These are phyloP conservation scores for Fragum whitleyi DNA, from an alignment of 2,888 invertebrate species.

Conservation along the genomic window DNA sequence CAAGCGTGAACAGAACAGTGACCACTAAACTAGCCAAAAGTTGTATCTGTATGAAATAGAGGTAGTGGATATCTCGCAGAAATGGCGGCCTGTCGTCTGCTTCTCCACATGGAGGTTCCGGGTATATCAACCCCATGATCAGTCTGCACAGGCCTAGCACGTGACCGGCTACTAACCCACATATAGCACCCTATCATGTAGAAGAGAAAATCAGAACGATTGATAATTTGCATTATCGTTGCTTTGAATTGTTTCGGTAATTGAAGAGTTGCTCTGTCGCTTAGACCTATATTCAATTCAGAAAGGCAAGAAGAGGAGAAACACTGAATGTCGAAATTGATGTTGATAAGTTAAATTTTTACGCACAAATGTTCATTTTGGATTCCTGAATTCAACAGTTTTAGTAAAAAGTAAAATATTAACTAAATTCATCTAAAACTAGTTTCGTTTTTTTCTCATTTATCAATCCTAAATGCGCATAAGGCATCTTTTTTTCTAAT, in stretches of 20 bases:
- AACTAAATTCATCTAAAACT: no score
- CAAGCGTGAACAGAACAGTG: slow-evolving; percentile 62
- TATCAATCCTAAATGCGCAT: no score
- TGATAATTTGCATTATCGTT: background rate
- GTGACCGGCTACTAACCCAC: slow-evolving; percentile 58
- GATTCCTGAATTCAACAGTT: background rate
- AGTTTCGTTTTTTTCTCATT: no score
- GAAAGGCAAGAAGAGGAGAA: background rate
- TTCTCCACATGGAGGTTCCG: slow-evolving; percentile 64
- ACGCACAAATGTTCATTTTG: no score
- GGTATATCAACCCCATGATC: slow-evolving; percentile 59
- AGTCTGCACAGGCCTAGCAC: slow-evolving; percentile 53
- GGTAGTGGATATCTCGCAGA: slow-evolving; percentile 70
- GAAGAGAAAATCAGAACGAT: background rate
- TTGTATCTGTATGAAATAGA: slow-evolving; percentile 69
- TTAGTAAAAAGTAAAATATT: background rate
- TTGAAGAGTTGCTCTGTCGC: background rate
- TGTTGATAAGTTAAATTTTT: no score
- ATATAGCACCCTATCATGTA: slow-evolving; percentile 66
- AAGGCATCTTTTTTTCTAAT: no score
- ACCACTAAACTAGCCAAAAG: slow-evolving; percentile 60
- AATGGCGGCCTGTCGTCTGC: slow-evolving; percentile 57
- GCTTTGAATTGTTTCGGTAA: background rate
- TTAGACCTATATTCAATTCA: background rate
- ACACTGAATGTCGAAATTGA: background rate